Percentiles rank a stretch among this genome's conserved stretches.
Evolutionary conservation across 2,888 invertebrate species (phyloP).

Genomic region (Mythimna vitellina): DNA sequence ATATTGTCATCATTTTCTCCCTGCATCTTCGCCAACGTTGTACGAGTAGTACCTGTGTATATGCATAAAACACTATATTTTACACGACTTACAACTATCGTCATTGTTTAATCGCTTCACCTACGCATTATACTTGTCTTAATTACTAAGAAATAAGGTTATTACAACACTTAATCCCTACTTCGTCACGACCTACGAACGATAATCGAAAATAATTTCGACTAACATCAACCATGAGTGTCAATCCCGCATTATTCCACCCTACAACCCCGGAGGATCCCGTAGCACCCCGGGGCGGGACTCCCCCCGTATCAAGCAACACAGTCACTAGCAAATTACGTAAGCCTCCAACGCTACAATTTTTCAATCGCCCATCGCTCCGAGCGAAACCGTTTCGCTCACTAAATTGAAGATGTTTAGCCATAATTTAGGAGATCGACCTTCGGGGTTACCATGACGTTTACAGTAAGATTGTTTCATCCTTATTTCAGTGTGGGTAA

Average conservation of each 20-base stretch:
- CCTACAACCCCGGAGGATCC: constrained; percentile 62
- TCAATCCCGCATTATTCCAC: constrained; percentile 62
- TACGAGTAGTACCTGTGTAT: neutral
- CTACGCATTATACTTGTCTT: neutral
- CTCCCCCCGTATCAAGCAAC: constrained; percentile 67
- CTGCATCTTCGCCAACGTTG: neutral
- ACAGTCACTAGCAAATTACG: constrained; percentile 81
- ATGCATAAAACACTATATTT: neutral
- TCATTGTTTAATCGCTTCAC: neutral
- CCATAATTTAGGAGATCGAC: constrained; percentile 76
- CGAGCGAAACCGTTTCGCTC: constrained; percentile 75
- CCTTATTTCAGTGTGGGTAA: no score
- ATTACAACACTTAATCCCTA: constrained; percentile 14
- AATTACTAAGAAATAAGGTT: constrained; percentile 5
- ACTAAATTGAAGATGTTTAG: constrained; percentile 81
- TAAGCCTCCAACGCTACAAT: constrained; percentile 82
- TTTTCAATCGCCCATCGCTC: constrained; percentile 86
- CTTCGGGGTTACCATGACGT: no score
- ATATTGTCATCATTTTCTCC: neutral
- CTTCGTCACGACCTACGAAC: constrained; percentile 9
- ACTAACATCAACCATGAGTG: constrained; percentile 56
- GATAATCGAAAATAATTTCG: constrained; percentile 59
- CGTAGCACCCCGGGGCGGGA: constrained; percentile 65
- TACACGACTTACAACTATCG: neutral
- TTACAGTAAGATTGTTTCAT: no score